These are phyloP conservation scores for Drosophila willistoni DNA, from an alignment of 1,140 invertebrate genomes.

Conservation along the genomic window DNA sequence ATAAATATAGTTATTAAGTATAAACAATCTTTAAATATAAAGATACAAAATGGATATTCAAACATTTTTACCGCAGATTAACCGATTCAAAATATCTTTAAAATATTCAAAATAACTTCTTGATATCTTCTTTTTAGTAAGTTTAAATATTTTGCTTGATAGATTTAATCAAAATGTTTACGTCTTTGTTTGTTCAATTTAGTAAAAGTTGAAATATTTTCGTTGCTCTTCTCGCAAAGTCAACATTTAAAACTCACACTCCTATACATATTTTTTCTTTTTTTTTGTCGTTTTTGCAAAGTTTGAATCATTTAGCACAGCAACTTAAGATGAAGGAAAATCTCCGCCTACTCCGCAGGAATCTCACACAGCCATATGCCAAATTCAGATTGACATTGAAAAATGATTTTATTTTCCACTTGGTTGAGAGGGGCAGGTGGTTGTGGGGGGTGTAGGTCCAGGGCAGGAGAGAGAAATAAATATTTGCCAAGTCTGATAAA, in stretches of 20 bases:
- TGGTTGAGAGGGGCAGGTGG: slow-evolving; percentile 17
- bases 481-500: slow-evolving; percentile 57
- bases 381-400: slow-evolving; percentile 67
- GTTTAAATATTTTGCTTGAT: no score
- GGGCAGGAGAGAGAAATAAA: slow-evolving; percentile 43
- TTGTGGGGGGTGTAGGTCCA: background rate
- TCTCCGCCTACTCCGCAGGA: slow-evolving; percentile 9
- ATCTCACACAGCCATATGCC: slow-evolving; percentile 30
- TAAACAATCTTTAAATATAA: no score
- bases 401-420: slow-evolving; percentile 45
- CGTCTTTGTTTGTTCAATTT: background rate
- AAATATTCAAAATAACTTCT: no score
- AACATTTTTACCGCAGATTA: no score
- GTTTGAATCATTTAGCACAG: slow-evolving; percentile 20
- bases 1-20: no score
- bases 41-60: no score
- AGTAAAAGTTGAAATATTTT: background rate
- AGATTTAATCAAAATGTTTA: background rate
- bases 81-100: no score
- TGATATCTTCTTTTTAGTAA: no score
- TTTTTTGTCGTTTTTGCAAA: slow-evolving; percentile 2
- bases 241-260: background rate
- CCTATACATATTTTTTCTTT: background rate
- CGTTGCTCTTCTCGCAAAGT: background rate
- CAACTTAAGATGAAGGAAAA: slow-evolving; percentile 6